Percentiles rank a stretch among this genome's conserved stretches.
These are phyloP conservation scores for Tachysurus vachellii DNA, from an alignment of 2,113 vertebrate species.

Conservation along the genomic window DNA sequence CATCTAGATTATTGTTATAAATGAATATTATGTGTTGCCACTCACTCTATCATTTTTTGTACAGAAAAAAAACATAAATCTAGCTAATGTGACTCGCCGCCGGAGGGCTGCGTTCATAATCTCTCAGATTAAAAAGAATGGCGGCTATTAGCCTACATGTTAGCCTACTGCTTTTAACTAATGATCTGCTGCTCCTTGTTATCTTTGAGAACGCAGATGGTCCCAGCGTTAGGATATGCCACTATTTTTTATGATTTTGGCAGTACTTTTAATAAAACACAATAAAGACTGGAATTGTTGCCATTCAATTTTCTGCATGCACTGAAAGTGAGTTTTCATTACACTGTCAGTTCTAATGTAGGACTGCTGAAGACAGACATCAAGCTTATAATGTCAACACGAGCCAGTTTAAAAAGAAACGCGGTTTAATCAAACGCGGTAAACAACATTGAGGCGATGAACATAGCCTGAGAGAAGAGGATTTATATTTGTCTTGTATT, in stretches of 20 bases:
- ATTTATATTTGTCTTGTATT: slow-evolving; percentile 33
- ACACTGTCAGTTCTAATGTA: slow-evolving; percentile 43
- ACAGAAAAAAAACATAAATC: slow-evolving; percentile 45
- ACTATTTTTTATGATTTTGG: slow-evolving; percentile 40
- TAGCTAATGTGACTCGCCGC: slow-evolving; percentile 51
- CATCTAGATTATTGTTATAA: slow-evolving; percentile 63
- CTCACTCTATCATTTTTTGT: slow-evolving; percentile 54
- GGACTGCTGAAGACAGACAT: slow-evolving; percentile 34
- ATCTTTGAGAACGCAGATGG: slow-evolving; percentile 45
- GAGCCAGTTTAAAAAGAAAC: slow-evolving; percentile 28
- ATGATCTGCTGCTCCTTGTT: slow-evolving; percentile 55
- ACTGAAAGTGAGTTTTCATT: slow-evolving; percentile 48
- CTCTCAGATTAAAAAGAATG: slow-evolving; percentile 55
- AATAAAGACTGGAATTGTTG: slow-evolving; percentile 36
- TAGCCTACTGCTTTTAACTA: slow-evolving; percentile 54
- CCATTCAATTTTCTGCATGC: slow-evolving; percentile 38
- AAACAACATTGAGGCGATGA: slow-evolving; percentile 25
- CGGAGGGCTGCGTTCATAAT: slow-evolving; percentile 39
- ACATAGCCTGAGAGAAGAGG: slow-evolving; percentile 19
- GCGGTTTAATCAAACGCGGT: slow-evolving; percentile 38
- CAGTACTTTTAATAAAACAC: slow-evolving; percentile 46
- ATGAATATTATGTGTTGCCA: slow-evolving; percentile 58
- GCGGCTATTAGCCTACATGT: slow-evolving; percentile 41
- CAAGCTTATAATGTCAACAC: slow-evolving; percentile 35
- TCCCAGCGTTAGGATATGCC: slow-evolving; percentile 15